phyloP scores from a whole-genome alignment of 2,797 vertebrate genomes.

The Melanotaenia parkinsoni region DNA sequence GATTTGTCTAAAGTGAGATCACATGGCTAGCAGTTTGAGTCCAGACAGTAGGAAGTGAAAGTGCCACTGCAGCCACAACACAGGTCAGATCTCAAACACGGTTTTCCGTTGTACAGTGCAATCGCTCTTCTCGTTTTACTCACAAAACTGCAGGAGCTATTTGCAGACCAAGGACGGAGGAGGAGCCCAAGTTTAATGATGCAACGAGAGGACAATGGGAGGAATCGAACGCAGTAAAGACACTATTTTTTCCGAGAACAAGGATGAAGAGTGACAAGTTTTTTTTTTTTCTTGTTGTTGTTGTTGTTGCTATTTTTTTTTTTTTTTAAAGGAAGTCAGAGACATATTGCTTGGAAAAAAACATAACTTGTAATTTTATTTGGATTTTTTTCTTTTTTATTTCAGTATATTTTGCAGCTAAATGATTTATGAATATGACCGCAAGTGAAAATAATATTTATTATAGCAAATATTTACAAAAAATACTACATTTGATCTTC shows the following conservation, averaged over 20 bases:
- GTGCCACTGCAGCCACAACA: slow-evolving; percentile 76
- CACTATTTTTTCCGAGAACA: no score
- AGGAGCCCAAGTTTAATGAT: slow-evolving; percentile 33
- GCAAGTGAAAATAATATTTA: background rate
- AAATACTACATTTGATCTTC: slow-evolving; percentile 23
- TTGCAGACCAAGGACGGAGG: slow-evolving; percentile 33
- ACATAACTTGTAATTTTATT: background rate
- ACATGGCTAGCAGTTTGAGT: slow-evolving; percentile 63
- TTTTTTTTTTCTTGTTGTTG: background rate
- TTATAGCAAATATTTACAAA: background rate
- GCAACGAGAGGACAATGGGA: slow-evolving; percentile 26
- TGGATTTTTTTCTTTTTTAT: background rate
- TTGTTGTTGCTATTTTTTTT: no score
- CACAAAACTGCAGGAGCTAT: slow-evolving; percentile 19
- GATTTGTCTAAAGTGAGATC: slow-evolving; percentile 60
- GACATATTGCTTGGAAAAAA: background rate
- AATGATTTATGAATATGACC: background rate
- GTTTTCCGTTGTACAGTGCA: slow-evolving; percentile 61
- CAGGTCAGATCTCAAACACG: slow-evolving; percentile 57
- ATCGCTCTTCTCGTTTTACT: slow-evolving; percentile 57
- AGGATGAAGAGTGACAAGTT: background rate
- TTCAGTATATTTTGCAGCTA: background rate
- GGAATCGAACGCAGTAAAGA: slow-evolving; percentile 20
- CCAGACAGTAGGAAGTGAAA: slow-evolving; percentile 84
- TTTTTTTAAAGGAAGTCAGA: no score